Conservation (phyloP, 2,888 invertebrate species). For the Thereva unica region DNA sequence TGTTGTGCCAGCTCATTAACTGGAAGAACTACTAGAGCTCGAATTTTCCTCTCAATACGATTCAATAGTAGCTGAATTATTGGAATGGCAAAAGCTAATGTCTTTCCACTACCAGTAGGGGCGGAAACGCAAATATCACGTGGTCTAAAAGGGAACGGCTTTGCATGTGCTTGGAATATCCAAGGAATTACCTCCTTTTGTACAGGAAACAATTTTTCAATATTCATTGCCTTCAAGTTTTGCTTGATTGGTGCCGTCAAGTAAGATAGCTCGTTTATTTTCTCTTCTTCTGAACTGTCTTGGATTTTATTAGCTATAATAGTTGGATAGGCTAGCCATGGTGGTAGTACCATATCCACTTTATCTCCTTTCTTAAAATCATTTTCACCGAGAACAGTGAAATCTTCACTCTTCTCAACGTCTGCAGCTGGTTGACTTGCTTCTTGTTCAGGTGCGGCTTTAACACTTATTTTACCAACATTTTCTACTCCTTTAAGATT, state of each 20-base stretch:
- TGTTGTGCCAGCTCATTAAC: conserved; percentile 90
- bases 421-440: conserved; percentile 36
- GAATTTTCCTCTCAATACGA: conserved; percentile 67
- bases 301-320: conserved; percentile 75
- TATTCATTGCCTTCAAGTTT: conserved; percentile 70
- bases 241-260: conserved; percentile 68
- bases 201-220: conserved; percentile 82
- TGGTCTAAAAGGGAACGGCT: conserved; percentile 69
- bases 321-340: conserved; percentile 84
- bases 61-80: conserved; percentile 74
- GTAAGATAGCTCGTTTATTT: conserved; percentile 61
- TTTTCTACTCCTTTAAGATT: conserved; percentile 39
- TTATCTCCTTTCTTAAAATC: conserved; percentile 64
- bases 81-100: conserved; percentile 90
- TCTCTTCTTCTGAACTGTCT: conserved; percentile 58
- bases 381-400: conserved; percentile 66
- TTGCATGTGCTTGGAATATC: conserved; percentile 67
- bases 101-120: conserved; percentile 98
- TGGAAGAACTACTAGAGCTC: conserved; percentile 89
- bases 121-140: conserved; percentile 95
- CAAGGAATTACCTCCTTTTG: conserved; percentile 79
- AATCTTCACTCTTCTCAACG: conserved; percentile 45
- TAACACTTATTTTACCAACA: conserved; percentile 39
- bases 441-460: conserved; percentile 5
- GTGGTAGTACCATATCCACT: conserved; percentile 77